Conservation (phyloP, 64 coral and sea anemone genomes). For the Platygyra sinensis region DNA sequence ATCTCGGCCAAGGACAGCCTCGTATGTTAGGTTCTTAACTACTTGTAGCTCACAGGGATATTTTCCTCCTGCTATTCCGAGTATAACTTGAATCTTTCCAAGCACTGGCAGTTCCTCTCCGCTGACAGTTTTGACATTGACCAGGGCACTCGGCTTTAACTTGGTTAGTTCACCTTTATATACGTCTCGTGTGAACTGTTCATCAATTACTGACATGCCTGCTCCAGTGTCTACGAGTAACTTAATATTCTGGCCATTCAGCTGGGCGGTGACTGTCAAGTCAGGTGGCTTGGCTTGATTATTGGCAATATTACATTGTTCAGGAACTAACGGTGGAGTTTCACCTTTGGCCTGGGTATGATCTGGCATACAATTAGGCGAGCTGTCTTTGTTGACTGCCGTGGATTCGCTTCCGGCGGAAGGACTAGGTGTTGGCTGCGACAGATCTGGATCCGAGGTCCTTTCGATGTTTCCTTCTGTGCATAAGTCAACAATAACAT, state of each 20-base stretch:
- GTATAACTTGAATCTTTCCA: not conserved
- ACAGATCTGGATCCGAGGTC: too few species aligned
- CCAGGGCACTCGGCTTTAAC: not conserved
- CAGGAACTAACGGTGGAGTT: too few species aligned
- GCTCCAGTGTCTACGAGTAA: not conserved
- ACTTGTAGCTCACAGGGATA: conserved; percentile 36
- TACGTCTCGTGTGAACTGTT: not conserved
- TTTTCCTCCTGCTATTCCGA: conserved; percentile 5
- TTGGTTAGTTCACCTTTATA: not conserved
- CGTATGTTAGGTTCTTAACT: conserved; percentile 20
- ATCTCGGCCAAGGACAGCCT: conserved; percentile 56
- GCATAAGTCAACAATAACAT: too few species aligned
- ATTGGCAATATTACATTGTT: too few species aligned
- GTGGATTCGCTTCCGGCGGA: too few species aligned
- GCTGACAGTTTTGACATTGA: not conserved
- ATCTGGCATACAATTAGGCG: too few species aligned
- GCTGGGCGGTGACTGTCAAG: not conserved
- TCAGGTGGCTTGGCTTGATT: not conserved
- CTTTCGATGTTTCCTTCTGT: too few species aligned
- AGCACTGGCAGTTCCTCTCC: not conserved
- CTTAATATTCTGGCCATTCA: not conserved
- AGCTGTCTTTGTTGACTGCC: too few species aligned
- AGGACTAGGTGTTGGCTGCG: too few species aligned
- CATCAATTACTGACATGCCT: not conserved
- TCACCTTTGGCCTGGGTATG: too few species aligned